Evolutionary conservation across 2,888 invertebrate genomes (phyloP).

Genomic region (Patella pellucida): DNA sequence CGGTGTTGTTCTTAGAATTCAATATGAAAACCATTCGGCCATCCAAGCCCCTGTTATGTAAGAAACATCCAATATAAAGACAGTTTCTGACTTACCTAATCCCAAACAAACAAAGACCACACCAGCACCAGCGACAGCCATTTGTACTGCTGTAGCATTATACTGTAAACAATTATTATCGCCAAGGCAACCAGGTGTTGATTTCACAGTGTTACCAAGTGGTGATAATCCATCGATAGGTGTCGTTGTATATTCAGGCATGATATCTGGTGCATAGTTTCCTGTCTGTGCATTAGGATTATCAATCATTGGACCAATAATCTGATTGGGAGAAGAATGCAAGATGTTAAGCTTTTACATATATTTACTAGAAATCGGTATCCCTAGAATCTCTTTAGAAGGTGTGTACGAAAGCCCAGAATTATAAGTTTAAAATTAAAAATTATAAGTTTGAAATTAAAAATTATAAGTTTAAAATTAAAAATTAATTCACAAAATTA

Average conservation of each 20-base stretch:
- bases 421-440: too few relatives aligned
- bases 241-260: slow-evolving; percentile 47
- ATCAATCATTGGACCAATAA: slow-evolving; percentile 65
- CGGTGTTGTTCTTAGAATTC: too few relatives aligned
- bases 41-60: too few relatives aligned
- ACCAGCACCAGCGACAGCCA: slow-evolving; percentile 45
- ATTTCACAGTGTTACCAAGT: slow-evolving; percentile 40
- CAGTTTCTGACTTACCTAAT: slow-evolving; percentile 42
- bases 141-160: slow-evolving; percentile 35
- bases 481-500: too few relatives aligned
- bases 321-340: slow-evolving; percentile 34
- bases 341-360: too few relatives aligned
- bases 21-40: too few relatives aligned
- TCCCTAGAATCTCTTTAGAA: too few relatives aligned
- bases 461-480: too few relatives aligned
- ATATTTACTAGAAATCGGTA: too few relatives aligned
- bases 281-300: slow-evolving; percentile 57
- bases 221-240: slow-evolving; percentile 35
- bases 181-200: slow-evolving; percentile 50
- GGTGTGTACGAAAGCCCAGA: too few relatives aligned
- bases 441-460: too few relatives aligned
- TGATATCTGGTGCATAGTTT: slow-evolving; percentile 52
- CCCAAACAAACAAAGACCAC: slow-evolving; percentile 61
- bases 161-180: slow-evolving; percentile 52
- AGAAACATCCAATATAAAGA: too few relatives aligned